Base-by-base conservation (phyloP, 2,113 vertebrate genomes). In the Sciurus niger region DNA sequence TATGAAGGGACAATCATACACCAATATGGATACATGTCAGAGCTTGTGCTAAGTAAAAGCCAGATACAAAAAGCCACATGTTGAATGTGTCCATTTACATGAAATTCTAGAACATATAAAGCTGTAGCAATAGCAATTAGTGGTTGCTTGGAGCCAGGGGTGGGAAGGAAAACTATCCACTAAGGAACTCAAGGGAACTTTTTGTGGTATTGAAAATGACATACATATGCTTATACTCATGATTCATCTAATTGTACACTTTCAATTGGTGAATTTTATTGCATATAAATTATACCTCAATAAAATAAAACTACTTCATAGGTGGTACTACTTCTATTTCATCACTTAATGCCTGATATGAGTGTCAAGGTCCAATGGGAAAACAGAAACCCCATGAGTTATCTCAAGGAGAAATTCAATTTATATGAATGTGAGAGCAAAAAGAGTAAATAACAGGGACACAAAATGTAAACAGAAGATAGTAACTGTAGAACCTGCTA, bases 301-400 rank as follows among this genome's bases (percentile, higher is more conserved):
- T 77, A 79, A 94, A 91, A 68, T 76, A 76, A 90, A 87, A 73
- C 72, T 48, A 70, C 37, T 46, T 92, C 32, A 67, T 74, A 73
- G 2, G 10, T 79, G 32, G 46, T 70, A 11, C 55, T 78, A 72
- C 67, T 65, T 37, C 76, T 76, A 70, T 34, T 82, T n/a, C 46
- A 89, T 92, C 51, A 76, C 25, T 58, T 60, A 86, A 82, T 82
- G 67, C 17, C 37, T 80, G 25, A 3, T 24, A n/a, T 25, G 22
- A 28, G 3, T 85, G 46, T 87, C 65, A 89, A 87, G 12, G 4
- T 76, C 58, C 51, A 84, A 8, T 28, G 20, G 60, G 30, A 89
- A 85, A 94, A 70, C 32, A 80, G n/a, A 55, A 89, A 94, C 30
- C n/a, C 84, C 28, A 79, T 17, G 40, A 37, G 20, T 13, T 67